phyloP scores from a whole-genome alignment of 2,888 invertebrate genomes.

The Artemia sinica region DNA sequence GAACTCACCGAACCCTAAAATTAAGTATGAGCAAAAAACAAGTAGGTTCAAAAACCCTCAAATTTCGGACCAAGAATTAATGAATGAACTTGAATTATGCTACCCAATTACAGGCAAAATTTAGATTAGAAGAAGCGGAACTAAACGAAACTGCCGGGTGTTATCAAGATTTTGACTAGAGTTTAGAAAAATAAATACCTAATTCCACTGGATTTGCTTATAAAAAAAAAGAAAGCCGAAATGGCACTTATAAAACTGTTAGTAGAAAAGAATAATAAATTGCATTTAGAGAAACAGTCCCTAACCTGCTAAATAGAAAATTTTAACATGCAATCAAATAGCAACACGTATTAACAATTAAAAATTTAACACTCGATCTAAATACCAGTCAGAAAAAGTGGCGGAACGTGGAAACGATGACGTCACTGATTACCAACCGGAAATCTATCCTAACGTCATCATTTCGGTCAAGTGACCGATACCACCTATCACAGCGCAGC shows the following conservation, averaged over 20 bases:
- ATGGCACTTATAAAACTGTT: conserved; percentile 13
- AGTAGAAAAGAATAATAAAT: neutral
- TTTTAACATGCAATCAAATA: neutral
- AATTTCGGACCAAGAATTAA: neutral
- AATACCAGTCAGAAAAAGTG: neutral
- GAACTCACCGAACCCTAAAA: conserved; percentile 11
- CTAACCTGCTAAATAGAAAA: conserved; percentile 1
- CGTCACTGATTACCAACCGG: conserved; percentile 1
- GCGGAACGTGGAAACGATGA: conserved; percentile 8
- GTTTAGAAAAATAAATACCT: conserved; percentile 11
- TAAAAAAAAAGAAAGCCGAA: neutral
- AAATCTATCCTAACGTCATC: neutral
- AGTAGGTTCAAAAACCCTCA: neutral
- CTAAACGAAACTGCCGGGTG: conserved; percentile 3
- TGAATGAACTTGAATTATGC: neutral
- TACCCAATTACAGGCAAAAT: neutral
- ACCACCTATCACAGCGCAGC: conserved; percentile 13
- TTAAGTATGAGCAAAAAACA: neutral
- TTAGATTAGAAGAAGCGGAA: conserved; percentile 11
- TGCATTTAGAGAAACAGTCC: conserved; percentile 9
- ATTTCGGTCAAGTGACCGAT: conserved; percentile 12
- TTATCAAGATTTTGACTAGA: conserved; percentile 5
- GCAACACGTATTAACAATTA: neutral
- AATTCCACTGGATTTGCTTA: neutral
- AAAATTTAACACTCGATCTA: conserved; percentile 2